These are phyloP conservation scores for Erannis defoliaria DNA, from an alignment of 2,888 invertebrate genomes.

Conservation along the genomic window DNA sequence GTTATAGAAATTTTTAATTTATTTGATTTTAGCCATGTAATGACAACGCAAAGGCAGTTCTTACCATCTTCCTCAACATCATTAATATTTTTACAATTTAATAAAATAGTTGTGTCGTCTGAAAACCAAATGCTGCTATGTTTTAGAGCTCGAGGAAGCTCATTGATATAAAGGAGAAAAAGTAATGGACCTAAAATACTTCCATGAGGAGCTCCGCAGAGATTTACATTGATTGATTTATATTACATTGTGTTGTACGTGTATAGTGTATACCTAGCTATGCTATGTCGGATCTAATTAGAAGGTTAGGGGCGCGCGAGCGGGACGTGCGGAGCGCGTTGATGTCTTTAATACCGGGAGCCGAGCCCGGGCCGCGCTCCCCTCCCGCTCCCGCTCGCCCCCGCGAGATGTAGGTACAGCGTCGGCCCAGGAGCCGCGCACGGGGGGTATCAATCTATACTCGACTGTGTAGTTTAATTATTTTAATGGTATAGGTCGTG, in stretches of 20 bases:
- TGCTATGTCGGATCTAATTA: no score
- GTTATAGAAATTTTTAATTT: neutral
- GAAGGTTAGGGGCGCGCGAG: neutral
- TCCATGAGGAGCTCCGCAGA: neutral
- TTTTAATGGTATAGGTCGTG: no score
- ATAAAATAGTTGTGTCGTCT: neutral
- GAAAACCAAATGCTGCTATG: neutral
- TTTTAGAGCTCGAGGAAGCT: neutral
- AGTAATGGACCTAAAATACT: neutral
- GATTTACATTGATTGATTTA: no score
- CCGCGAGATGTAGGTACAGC: no score
- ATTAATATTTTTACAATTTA: neutral
- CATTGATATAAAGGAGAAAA: neutral
- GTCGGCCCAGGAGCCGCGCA: no score
- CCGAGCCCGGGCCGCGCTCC: neutral
- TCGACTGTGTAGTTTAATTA: no score
- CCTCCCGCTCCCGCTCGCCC: no score
- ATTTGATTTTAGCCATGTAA: neutral
- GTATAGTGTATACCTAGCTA: no score
- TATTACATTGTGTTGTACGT: no score
- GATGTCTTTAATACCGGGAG: conserved; percentile 37
- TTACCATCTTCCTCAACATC: neutral
- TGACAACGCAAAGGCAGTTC: neutral
- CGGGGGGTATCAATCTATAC: no score
- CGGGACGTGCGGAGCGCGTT: conserved; percentile 35